A percentile compares a stretch with the other conserved stretches of the same genome.
Evolutionary conservation across 2,888 invertebrate genomes (phyloP).

Genomic region (Cylindroiulus punctatus): DNA sequence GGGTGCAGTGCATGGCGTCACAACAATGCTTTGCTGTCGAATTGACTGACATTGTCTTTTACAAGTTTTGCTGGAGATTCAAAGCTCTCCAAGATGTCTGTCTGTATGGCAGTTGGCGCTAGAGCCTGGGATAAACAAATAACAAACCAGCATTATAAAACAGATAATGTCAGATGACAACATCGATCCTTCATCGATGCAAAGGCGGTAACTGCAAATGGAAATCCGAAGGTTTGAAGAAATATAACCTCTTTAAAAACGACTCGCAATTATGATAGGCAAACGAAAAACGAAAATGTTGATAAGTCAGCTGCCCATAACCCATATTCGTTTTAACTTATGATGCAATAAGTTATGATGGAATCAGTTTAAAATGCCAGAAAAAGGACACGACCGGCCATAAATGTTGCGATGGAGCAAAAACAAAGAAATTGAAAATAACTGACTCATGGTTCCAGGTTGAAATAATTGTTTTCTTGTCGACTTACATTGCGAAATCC

Average conservation of each 20-base stretch:
- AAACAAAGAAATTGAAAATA: neutral
- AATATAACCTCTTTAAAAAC: neutral
- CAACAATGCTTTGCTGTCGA: neutral
- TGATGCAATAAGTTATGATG: neutral
- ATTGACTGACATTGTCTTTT: neutral
- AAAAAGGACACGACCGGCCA: neutral
- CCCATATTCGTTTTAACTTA: neutral
- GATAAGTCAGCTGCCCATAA: neutral
- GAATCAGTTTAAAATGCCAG: neutral
- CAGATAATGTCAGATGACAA: neutral
- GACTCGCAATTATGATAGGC: neutral
- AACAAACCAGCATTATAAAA: neutral
- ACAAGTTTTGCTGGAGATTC: neutral
- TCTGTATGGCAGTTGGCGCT: too few species aligned
- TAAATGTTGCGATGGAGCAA: neutral
- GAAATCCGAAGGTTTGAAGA: neutral
- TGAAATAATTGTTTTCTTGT: neutral
- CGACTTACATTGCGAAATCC: slow-evolving; percentile 13
- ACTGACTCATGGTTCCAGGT: slow-evolving; percentile 14
- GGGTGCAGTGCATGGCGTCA: neutral
- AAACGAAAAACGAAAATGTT: neutral
- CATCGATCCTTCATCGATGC: neutral
- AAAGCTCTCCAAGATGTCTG: too few species aligned
- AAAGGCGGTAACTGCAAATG: neutral
- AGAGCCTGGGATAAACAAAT: neutral